Base-by-base conservation (phyloP, 2,888 invertebrate genomes). In the Philhelius pedissequus region DNA sequence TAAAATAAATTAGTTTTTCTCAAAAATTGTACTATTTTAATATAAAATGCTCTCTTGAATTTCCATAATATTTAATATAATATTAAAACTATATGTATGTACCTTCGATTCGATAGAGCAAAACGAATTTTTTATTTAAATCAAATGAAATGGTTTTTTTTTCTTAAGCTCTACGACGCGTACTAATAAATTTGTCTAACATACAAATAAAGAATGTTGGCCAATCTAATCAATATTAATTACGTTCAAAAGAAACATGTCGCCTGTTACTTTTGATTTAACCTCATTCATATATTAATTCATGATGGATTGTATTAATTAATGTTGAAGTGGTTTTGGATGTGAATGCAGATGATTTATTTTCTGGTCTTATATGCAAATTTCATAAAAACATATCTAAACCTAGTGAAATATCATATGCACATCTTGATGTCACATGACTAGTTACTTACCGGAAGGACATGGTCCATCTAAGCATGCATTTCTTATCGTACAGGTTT, bases 391-490 rank as follows among this genome's bases (percentile, higher is more conserved):
- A 22, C 20, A 22, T 2, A 48, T 3, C 11, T 20, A 18, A 15
- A 9, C 43, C 18, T 18, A 18, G 9, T 22, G 13, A 22, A 48
- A 2, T 15, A 38, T n/a, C n/a, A 15, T 35, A 35, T 32, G 4
- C 8, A 32, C 7, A 8, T 45, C 9, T 45, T 20, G 13, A 6
- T 40, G 43, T 11, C 38, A 54, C 32, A 15, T 25, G 56, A 70
- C 8, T 38, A 13, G 11, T 35, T 69, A 45, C 90, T 89, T 92
- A 94, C 94, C 95, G 88, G 94, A 93, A 90, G 94, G 95, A 89
- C 98, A 98, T 0, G 96, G 96, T 86, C 93, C 93, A 76, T 93
- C 93, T 71, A 94, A 93, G 90, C 96, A 96, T 43, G 94, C 93
- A 87, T 93, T 93, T 78, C 93, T 91, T 86, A 93, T 92, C 15